phyloP scores from a whole-genome alignment of 2,797 vertebrate genomes.

The Chloroceryle amazona region DNA sequence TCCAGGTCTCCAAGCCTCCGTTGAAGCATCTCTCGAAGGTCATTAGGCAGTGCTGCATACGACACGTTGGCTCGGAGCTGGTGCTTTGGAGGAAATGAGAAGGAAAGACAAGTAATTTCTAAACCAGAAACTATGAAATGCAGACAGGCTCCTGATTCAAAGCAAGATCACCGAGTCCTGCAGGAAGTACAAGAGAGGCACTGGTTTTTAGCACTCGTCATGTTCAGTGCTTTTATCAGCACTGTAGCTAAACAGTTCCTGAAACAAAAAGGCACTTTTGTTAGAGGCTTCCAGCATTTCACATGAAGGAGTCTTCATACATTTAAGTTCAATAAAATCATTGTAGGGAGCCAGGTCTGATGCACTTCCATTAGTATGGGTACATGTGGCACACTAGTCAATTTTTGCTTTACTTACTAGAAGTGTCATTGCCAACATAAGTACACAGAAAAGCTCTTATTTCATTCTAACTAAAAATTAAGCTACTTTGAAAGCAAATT shows the following conservation, averaged over 20 bases:
- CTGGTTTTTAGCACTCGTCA: background rate
- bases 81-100: slow-evolving; percentile 82
- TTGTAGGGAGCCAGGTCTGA: background rate
- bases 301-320: background rate
- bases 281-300: background rate
- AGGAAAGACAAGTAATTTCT: background rate
- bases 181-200: background rate
- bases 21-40: slow-evolving; percentile 94
- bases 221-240: slow-evolving; percentile 19
- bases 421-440: fast-evolving
- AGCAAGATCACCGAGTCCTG: background rate
- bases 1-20: slow-evolving; percentile 91
- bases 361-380: background rate
- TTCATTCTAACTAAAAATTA: background rate
- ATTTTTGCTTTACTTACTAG: background rate
- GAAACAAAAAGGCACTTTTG: background rate
- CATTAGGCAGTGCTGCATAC: slow-evolving; percentile 85
- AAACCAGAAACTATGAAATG: background rate
- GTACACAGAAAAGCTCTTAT: background rate
- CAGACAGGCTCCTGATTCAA: background rate
- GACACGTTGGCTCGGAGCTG: slow-evolving; percentile 92
- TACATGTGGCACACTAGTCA: background rate
- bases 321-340: background rate
- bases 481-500: background rate
- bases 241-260: background rate